Percentiles rank a stretch among this genome's conserved stretches.
Conservation (phyloP, 2,797 vertebrate species). For the Scolopax rusticola region DNA sequence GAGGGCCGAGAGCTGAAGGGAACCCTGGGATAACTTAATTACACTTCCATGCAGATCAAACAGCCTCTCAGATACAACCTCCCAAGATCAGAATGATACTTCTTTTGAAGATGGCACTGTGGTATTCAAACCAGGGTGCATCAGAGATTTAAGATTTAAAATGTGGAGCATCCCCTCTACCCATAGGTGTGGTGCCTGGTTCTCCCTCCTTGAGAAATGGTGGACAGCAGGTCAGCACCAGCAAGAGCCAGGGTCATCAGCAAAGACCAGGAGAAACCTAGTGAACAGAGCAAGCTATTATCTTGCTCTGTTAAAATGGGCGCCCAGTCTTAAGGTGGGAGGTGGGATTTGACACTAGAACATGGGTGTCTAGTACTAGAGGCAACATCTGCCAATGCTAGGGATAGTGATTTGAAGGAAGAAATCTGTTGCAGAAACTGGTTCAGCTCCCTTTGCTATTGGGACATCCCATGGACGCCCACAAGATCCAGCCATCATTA, state of each 20-base stretch:
- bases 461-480: background rate
- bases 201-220: background rate
- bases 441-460: background rate
- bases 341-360: background rate
- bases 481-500: background rate
- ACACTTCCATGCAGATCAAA: background rate
- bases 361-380: background rate
- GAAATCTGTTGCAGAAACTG: background rate
- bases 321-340: background rate
- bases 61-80: background rate
- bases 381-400: background rate
- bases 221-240: background rate
- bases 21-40: background rate
- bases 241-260: background rate
- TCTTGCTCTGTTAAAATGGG: background rate
- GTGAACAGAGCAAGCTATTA: background rate
- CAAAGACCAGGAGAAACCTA: background rate
- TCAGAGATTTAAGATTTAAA: background rate
- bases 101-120: background rate
- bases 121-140: background rate
- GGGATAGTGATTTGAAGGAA: background rate
- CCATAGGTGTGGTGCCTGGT: background rate
- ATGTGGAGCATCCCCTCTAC: background rate
- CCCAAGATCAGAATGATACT: background rate
- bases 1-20: background rate